Percentiles rank a stretch among this genome's conserved stretches.
Conservation (phyloP, 2,113 vertebrate genomes). For the Pampusana beccarii region DNA sequence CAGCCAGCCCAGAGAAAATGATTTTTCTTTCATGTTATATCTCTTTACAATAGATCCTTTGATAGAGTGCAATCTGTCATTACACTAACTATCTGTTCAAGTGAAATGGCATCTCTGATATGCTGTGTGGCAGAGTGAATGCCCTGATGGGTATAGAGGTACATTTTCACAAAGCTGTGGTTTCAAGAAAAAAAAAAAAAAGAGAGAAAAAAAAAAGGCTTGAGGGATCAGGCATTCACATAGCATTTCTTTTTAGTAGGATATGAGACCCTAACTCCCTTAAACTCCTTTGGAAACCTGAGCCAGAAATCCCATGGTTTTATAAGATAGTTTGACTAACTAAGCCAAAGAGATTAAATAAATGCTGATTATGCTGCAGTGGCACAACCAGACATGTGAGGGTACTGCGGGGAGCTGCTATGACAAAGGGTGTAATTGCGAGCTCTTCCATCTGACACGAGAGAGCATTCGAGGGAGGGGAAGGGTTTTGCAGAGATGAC, state of each 20-base stretch:
- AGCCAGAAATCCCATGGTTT: not conserved
- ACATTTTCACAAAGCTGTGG: not conserved
- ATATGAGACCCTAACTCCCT: not conserved
- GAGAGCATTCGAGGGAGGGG: not conserved
- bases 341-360: not conserved
- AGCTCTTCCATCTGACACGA: not conserved
- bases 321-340: not conserved
- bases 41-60: not conserved
- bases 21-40: not conserved
- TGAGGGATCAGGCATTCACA: not conserved
- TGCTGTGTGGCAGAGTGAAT: not conserved
- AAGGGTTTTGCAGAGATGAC: not conserved
- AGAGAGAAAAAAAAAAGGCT: not conserved
- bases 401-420: not conserved
- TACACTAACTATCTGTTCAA: not conserved
- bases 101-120: not conserved
- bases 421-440: accelerated
- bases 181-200: not conserved
- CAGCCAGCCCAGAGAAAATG: not conserved
- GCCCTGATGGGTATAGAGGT: not conserved
- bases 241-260: not conserved
- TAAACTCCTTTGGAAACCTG: not conserved
- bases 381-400: not conserved
- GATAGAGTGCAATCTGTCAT: not conserved
- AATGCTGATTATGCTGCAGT: not conserved